Evolutionary conservation across 2,888 invertebrate genomes (phyloP), one percentile per base, ranked within the genome.

Genomic region (Scrobipalpa atriplicella): DNA sequence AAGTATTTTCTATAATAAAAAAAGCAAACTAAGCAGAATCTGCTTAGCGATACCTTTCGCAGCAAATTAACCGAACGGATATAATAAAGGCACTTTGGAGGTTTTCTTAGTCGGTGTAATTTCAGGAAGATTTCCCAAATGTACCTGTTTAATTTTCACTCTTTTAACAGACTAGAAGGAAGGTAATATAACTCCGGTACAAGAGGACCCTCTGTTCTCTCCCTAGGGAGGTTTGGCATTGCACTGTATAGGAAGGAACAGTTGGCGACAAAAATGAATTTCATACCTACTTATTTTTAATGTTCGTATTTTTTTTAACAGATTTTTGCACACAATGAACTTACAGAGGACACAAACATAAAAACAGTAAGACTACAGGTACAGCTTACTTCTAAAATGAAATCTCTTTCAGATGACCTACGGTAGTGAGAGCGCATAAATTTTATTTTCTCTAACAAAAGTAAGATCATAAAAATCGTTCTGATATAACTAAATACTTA

Each of bases 161-260:
- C 52, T 63, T 52, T 52, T 62, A 76, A 77, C 76, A 76, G 68
- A 70, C 79, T 81, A 78, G 72, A 68, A 72, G 75, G 73, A 73
- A 75, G 74, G 80, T 82, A 79, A 81, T 75, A 78, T 75, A 78
- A 79, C 79, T 79, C 76, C 75, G 74, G 75, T 80, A 72, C 69
- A 74, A 76, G 72, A 68, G 78, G 80, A 82, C 82, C 81, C 82
- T 83, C 81, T 80, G 77, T 83, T 85, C 82, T 83, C 84, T 85
- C 79, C 83, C 79, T 84, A 13, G 36, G 79, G 85, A 85, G 70
- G 76, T 78, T 81, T 75, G 74, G 76, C 74, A 75, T 68, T 69
- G 73, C 43, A 58, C 60, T 62, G 66, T 68, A 56, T 39, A 41
- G 43, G 61, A 43, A 41, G 43, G 61, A 43, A 64, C 64, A 43